Conservation (phyloP, 2,113 vertebrate species). For the Tychaedon coryphoeus region DNA sequence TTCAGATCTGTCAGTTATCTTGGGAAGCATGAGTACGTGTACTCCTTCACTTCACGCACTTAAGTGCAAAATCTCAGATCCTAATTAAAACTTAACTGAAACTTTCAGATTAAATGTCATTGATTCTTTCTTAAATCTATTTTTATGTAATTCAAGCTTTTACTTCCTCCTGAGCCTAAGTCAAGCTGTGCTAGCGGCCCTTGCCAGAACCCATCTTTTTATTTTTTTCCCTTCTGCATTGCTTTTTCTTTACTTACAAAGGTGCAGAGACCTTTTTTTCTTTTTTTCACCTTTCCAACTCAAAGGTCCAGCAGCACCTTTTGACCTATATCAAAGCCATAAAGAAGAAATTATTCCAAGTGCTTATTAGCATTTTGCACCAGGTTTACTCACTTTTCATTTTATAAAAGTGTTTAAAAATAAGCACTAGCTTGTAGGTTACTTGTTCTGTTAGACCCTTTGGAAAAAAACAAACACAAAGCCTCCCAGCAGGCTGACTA, state of each 20-base stretch:
- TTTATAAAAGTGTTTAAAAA: background rate
- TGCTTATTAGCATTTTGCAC: background rate
- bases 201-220: background rate
- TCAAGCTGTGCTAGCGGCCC: constrained; percentile 27
- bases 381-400: background rate
- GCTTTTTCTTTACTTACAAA: background rate
- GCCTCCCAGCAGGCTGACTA: background rate
- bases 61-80: constrained; percentile 2
- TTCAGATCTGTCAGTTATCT: constrained; percentile 52
- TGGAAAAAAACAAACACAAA: background rate
- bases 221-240: background rate
- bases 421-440: background rate
- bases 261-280: background rate
- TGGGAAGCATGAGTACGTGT: background rate
- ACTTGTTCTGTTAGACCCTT: background rate
- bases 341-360: rapidly evolving
- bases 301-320: background rate
- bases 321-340: background rate
- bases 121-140: constrained; percentile 57
- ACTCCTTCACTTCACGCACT: constrained; percentile 26
- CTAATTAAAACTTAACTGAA: constrained; percentile 63
- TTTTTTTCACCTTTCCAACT: background rate
- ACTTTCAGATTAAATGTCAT: constrained; percentile 58
- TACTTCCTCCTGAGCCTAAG: constrained; percentile 16
- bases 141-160: constrained; percentile 35